These are phyloP conservation scores for Panthera uncia DNA, from an alignment of 2,113 vertebrate species.

Conservation along the genomic window DNA sequence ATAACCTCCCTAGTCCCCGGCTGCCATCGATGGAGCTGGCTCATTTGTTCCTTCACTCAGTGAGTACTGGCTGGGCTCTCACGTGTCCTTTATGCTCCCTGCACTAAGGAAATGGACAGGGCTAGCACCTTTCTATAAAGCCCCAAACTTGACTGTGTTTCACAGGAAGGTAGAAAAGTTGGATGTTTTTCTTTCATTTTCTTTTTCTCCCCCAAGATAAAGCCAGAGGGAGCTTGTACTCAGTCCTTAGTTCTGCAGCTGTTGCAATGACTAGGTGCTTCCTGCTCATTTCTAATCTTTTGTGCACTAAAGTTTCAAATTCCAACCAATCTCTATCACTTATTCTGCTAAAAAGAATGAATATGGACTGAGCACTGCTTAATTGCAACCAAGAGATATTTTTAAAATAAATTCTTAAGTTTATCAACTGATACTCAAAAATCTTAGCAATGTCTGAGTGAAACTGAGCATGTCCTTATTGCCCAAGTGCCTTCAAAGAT, in stretches of 20 bases:
- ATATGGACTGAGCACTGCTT: background rate
- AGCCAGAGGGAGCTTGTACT: background rate
- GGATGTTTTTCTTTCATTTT: background rate
- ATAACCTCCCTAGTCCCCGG: background rate
- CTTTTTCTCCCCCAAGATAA: background rate
- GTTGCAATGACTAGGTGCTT: background rate
- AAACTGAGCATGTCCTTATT: background rate
- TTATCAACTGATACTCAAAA: background rate
- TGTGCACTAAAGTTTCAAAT: background rate
- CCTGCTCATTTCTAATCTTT: background rate
- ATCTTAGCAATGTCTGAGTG: background rate
- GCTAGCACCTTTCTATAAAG: background rate
- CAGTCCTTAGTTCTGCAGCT: background rate
- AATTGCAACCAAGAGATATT: background rate
- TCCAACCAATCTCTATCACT: background rate
- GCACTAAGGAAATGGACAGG: background rate
- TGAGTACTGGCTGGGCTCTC: too few species aligned
- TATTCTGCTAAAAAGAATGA: background rate
- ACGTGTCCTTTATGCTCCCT: background rate
- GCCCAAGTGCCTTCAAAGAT: background rate
- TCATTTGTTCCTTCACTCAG: background rate
- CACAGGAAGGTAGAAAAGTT: background rate
- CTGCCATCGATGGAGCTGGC: background rate
- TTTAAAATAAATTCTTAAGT: constrained; percentile 8
- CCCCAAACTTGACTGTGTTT: background rate